Evolutionary conservation across 2,888 invertebrate genomes (phyloP), one percentile per base, ranked within the genome.

Genomic region (Scaptomyza tumidula): DNA sequence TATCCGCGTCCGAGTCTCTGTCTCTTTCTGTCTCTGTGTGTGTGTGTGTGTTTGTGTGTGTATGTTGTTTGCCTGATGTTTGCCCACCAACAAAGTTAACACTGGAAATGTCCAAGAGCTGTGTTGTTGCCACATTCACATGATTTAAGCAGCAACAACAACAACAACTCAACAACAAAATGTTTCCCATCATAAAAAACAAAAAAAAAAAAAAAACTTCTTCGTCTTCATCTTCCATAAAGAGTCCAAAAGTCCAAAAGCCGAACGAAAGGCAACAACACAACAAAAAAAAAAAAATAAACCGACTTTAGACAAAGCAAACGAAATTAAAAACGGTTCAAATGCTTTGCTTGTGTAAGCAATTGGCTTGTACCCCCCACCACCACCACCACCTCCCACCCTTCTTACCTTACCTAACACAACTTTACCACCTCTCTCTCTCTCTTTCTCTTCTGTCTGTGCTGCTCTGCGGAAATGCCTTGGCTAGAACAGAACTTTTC

Each of bases 271-370:
- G 46, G 39, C 41, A 29, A 44, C 24, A 19, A 43, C 16, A 52
- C 29, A 14, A 49, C 6, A 67, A 33, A 61, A 68, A 79, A 59
- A 10, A 67, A 39, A 61, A 68, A 79, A 59, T 46, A 76, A 76
- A 76, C 65, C 72, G 73, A 71, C 80, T 80, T 80, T 71, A 70
- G 71, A 75, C 76, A 74, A 72, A 85, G 80, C 72, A 85, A 85
- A 85, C 82, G 85, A 84, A 86, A 84, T 86, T 84, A 86, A 84
- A 83, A 84, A 84, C 84, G 80, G 80, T 78, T 84, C 73, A 86
- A 84, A 75, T 63, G 86, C 61, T 76, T 84, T 75, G 76, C 84
- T 78, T 83, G 71, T 80, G 71, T 76, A 83, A 83, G 79, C 83
- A 77, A 78, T 86, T 75, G 73, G 69, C 71, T 74, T 62, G 58